Evolutionary conservation across 2,888 invertebrate genomes (phyloP), one percentile per base, ranked within the genome.

Genomic region (Hydriomena furcata): DNA sequence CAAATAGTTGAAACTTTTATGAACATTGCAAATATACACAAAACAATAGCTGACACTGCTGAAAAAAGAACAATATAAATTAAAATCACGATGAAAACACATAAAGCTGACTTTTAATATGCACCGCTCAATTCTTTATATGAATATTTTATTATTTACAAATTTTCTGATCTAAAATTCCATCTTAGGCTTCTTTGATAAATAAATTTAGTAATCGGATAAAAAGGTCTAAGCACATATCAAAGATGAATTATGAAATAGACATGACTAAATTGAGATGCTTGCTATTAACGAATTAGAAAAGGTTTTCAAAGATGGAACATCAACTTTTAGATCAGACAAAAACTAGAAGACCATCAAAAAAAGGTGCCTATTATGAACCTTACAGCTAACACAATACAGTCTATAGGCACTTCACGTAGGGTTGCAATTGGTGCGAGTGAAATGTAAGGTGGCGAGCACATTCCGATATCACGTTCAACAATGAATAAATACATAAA

Each of bases 1-100:
- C 61, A 66, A 71, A 73, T 63, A 68, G 68, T 61, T 77, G 76
- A 60, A 76, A 64, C 56, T 73, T 74, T 66, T 69, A 73, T 68
- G 73, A 76, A 73, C 66, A 76, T 75, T 72, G 85, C 83, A 79
- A 81, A 76, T 79, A 45, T 82, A 86, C 82, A 86, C 79, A 82
- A 73, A 72, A 85, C 80, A 78, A 69, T 85, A 88, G 87, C 85
- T 63, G 71, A 75, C 68, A 72, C 71, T 68, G 82, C 87, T 88
- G 86, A 85, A 87, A 85, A 77, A 80, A 83, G 64, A 76, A 70
- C 65, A 75, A 68, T 49, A 71, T 71, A 75, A 73, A 76, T 76
- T 77, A 79, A 73, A 69, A 77, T 64, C 63, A 58, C 58, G 58
- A 68, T 63, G n/a, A 58, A 62, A 66, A 73, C 66, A 73, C 66